phyloP scores from a whole-genome alignment of 1,140 invertebrate genomes.

The Pentalonia nigronervosa region DNA sequence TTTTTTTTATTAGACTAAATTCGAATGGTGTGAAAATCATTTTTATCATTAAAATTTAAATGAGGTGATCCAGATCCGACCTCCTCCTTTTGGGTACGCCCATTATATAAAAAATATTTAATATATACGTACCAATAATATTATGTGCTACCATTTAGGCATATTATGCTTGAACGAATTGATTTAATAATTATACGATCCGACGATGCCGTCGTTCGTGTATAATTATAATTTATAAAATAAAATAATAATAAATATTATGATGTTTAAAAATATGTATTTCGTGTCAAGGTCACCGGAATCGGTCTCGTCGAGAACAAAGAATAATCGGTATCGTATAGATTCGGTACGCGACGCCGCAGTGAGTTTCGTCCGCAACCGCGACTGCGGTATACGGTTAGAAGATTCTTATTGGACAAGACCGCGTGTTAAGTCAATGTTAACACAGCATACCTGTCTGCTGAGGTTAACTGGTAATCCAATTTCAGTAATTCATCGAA shows the following conservation, averaged over 20 bases:
- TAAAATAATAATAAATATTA: neutral
- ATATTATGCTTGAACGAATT: neutral
- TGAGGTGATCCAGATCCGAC: neutral
- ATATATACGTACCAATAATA: neutral
- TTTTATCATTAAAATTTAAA: neutral
- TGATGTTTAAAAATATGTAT: neutral
- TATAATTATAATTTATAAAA: neutral
- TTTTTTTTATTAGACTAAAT: neutral
- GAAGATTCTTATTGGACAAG: neutral
- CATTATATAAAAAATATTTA: neutral
- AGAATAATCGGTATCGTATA: neutral
- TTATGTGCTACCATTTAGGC: neutral
- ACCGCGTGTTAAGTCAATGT: neutral
- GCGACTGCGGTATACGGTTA: neutral
- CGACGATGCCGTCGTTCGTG: neutral
- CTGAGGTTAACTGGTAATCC: conserved; percentile 1
- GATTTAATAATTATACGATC: neutral
- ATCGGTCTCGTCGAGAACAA: neutral
- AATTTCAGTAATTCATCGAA: neutral
- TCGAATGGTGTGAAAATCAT: neutral
- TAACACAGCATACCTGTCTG: neutral
- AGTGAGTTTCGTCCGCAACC: neutral
- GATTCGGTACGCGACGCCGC: neutral
- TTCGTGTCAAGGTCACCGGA: conserved; percentile 8
- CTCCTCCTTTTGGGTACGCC: neutral